These are phyloP conservation scores for Eupithecia insigniata DNA, from an alignment of 2,888 invertebrate genomes.

Conservation along the genomic window DNA sequence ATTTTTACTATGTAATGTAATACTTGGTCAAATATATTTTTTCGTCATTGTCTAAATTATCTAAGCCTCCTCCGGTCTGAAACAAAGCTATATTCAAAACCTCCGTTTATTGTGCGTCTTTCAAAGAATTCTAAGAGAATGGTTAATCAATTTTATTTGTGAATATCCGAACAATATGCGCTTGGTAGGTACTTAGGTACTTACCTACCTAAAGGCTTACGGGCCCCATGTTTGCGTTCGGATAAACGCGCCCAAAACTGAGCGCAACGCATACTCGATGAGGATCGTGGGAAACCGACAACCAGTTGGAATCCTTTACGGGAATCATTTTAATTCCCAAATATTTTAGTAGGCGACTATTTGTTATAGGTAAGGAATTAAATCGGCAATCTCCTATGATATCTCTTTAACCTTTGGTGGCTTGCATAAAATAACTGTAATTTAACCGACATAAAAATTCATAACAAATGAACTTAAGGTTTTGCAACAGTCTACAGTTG, in stretches of 20 bases:
- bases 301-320: slow-evolving; percentile 30
- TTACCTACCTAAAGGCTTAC: slow-evolving; percentile 55
- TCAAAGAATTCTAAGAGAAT: slow-evolving; percentile 17
- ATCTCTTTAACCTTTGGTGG: neutral
- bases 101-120: neutral
- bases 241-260: slow-evolving; percentile 57
- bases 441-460: no score
- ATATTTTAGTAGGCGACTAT: neutral
- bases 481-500: no score
- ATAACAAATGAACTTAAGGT: no score
- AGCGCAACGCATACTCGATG: slow-evolving; percentile 65
- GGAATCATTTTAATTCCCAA: slow-evolving; percentile 17
- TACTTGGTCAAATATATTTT: neutral
- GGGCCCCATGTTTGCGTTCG: slow-evolving; percentile 59
- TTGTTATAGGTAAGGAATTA: neutral
- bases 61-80: neutral
- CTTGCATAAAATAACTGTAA: neutral
- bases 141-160: slow-evolving; percentile 22
- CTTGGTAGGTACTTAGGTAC: no score
- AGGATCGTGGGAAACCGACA: slow-evolving; percentile 59
- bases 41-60: neutral
- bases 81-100: neutral
- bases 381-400: neutral
- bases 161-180: slow-evolving; percentile 53
- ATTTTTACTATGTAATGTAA: neutral